Evolutionary conservation across 1,140 invertebrate genomes (phyloP).

Genomic region (Calliphora vicina): DNA sequence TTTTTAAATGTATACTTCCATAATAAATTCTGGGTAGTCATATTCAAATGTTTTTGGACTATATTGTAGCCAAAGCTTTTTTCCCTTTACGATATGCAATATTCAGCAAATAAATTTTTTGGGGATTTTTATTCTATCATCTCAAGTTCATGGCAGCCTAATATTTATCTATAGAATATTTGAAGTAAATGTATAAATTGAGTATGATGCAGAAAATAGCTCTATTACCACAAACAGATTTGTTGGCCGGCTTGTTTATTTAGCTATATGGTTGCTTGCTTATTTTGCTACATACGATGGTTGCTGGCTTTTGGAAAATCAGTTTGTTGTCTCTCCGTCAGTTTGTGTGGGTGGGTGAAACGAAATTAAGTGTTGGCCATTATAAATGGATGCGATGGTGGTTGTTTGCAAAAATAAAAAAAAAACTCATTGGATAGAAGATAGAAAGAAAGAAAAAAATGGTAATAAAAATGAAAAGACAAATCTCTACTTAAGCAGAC

Average conservation of each 20-base stretch:
- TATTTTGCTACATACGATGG: neutral
- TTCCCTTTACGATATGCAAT: too few species aligned
- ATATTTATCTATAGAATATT: too few species aligned
- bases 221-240: neutral
- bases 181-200: neutral
- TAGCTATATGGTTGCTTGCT: neutral
- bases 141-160: neutral
- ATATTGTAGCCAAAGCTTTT: too few species aligned
- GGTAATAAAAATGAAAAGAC: neutral
- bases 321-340: neutral
- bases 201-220: neutral
- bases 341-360: neutral
- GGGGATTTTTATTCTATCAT: too few species aligned
- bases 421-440: neutral
- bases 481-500: neutral
- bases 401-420: neutral
- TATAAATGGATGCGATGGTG: neutral
- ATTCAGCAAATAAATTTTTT: too few species aligned
- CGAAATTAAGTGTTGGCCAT: slow-evolving; percentile 9
- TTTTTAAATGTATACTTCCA: too few species aligned
- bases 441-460: neutral
- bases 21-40: too few species aligned
- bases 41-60: too few species aligned
- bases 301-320: neutral
- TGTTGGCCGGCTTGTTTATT: neutral